Conservation (phyloP, 2,888 invertebrate genomes). For the Lycaena phlaeas region DNA sequence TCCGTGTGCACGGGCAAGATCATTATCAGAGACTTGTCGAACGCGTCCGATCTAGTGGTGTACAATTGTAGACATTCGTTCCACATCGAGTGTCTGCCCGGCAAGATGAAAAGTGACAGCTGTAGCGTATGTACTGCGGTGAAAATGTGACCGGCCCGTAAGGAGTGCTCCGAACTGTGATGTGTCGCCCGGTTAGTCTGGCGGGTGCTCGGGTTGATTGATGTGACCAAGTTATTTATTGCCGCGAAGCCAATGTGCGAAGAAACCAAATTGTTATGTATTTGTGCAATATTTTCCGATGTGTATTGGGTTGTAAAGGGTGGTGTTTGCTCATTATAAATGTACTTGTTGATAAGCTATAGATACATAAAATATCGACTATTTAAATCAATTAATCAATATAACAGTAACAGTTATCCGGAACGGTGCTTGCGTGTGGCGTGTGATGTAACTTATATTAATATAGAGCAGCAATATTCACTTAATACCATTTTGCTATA, state of each 20-base stretch:
- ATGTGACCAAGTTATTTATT: neutral
- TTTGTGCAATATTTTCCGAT: neutral
- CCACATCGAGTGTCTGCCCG: slow-evolving; percentile 87
- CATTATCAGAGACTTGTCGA: slow-evolving; percentile 79
- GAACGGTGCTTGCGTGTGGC: neutral
- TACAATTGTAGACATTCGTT: slow-evolving; percentile 94
- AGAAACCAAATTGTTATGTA: no score
- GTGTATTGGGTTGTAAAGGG: neutral
- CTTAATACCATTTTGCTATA: neutral
- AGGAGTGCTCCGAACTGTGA: neutral
- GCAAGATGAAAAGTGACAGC: slow-evolving; percentile 36
- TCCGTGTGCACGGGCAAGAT: slow-evolving; percentile 85
- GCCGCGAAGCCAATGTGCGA: no score
- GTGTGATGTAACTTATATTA: neutral
- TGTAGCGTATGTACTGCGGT: slow-evolving; percentile 60
- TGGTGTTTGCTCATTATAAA: neutral
- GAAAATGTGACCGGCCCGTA: slow-evolving; percentile 44
- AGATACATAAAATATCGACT: no score
- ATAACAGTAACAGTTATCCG: neutral
- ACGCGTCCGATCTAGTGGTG: slow-evolving; percentile 80
- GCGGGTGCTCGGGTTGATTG: no score
- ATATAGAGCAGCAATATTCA: slow-evolving; percentile 3
- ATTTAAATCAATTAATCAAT: neutral
- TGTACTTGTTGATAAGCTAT: no score
- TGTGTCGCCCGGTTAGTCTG: no score